phyloP scores from a whole-genome alignment of 2,888 invertebrate genomes.

The Netelia melanura region DNA sequence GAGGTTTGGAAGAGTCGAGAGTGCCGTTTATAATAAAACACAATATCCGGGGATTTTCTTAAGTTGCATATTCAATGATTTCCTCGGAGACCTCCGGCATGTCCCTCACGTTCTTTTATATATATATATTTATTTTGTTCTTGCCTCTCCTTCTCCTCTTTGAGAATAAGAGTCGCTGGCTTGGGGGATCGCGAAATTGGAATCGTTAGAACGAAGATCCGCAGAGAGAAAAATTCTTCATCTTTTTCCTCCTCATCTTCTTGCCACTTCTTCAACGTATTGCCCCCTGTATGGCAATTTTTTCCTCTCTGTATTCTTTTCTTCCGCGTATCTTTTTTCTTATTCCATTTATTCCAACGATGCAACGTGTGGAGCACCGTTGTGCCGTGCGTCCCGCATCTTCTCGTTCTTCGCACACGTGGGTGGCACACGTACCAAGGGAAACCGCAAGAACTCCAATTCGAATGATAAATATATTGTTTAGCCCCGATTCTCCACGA shows the following conservation, averaged over 20 bases:
- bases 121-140: constrained; percentile 12
- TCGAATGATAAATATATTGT: constrained; percentile 82
- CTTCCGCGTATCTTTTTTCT: not conserved
- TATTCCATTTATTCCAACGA: constrained; percentile 22
- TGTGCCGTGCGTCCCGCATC: constrained; percentile 13
- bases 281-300: not conserved
- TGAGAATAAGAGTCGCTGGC: constrained; percentile 61
- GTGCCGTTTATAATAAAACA: constrained; percentile 83
- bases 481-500: constrained; percentile 76
- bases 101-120: constrained; percentile 57
- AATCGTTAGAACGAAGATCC: constrained; percentile 77
- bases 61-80: constrained; percentile 92
- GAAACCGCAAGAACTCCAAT: constrained; percentile 81
- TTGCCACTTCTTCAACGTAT: not conserved
- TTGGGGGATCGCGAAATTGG: constrained; percentile 74
- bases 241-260: constrained; percentile 40
- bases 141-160: constrained; percentile 44
- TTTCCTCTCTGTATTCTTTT: not conserved
- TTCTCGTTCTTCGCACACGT: constrained; percentile 59
- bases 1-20: constrained; percentile 29
- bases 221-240: constrained; percentile 55
- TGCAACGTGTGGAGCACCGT: constrained; percentile 7
- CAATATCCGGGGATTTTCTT: constrained; percentile 84
- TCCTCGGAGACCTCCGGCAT: constrained; percentile 88
- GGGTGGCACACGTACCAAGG: constrained; percentile 76